These are phyloP conservation scores for Lycorma delicatula DNA, from an alignment of 1,140 invertebrate species.

Conservation along the genomic window DNA sequence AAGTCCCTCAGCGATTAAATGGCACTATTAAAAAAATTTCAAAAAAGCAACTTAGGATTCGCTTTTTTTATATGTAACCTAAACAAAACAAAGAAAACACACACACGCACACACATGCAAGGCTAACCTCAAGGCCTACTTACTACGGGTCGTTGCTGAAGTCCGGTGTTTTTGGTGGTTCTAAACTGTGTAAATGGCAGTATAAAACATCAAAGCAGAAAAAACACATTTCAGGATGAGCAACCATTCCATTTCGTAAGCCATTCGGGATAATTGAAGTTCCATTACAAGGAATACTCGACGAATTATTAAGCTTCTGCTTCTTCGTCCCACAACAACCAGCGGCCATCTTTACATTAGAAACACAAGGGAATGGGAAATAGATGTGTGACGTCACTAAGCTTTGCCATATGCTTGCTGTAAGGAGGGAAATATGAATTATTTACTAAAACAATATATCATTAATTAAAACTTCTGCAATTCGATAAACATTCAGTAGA, in stretches of 20 bases:
- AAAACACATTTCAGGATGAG: slow-evolving; percentile 92
- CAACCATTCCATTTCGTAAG: slow-evolving; percentile 55
- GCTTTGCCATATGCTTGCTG: no score
- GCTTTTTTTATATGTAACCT: no score
- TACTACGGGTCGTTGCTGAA: slow-evolving; percentile 94
- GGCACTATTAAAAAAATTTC: no score
- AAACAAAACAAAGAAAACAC: no score
- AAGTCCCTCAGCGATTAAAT: no score
- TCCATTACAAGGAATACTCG: slow-evolving; percentile 44
- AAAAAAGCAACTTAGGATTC: no score
- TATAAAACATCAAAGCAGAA: slow-evolving; percentile 98
- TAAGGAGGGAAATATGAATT: no score
- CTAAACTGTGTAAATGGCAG: slow-evolving; percentile 84
- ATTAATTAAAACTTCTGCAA: no score
- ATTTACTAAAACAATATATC: no score
- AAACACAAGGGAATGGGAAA: background rate
- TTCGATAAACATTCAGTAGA: no score
- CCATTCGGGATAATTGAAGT: slow-evolving; percentile 42
- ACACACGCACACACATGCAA: no score
- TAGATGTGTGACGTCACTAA: background rate
- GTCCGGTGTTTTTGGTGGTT: slow-evolving; percentile 77
- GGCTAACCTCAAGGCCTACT: slow-evolving; percentile 43
- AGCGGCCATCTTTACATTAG: slow-evolving; percentile 57
- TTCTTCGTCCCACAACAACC: slow-evolving; percentile 83
- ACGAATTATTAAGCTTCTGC: slow-evolving; percentile 73